Evolutionary conservation across 37 sponge, comb jelly and placozoan species (phyloP), one percentile per base, ranked within the genome.

Genomic region (Agelas oroides): DNA sequence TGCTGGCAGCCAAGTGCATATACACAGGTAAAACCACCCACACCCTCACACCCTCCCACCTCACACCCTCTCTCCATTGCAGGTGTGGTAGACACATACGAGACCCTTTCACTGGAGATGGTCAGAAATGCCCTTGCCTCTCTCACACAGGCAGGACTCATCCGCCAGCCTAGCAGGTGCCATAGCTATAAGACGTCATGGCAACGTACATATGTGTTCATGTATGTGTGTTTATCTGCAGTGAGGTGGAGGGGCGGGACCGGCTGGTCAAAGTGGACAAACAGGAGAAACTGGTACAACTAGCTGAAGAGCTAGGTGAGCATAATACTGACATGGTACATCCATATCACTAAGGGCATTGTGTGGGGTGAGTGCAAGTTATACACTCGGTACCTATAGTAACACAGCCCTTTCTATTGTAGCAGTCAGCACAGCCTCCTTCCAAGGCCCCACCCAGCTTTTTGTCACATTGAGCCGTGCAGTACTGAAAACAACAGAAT

Each of bases 231-330:
- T 5, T 25, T 23, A 32, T 34, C n/a, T 55, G 58, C 88, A 92
- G 93, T 76, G 93, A 92, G 71, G 74, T 88, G 46, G 84, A 90
- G 36, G 89, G 85, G 18, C 65, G 66, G 39, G 85, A 92, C 65
- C 66, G 93, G 15, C 72, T 92, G 65, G 93, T 92, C 30, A 92
- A 92, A 63, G 93, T 92, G 59, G 73, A 46, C 17, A 28, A 88
- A 6, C 65, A 68, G n/a, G 54, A 69, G 16, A 61, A 53, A 30
- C 78, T 92, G 32, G 31, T 33, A 23, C 53, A 80, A 5, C 69
- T 88, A 21, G 34, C 84, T 23, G 21, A 39, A 5, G n/a, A 54
- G 39, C 56, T 92, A 77, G 93, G 93, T 92, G 19, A 55, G 81
- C 39, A 30, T 67, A 32, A 30, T 30, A 28, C 68, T 12, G 3